Base-by-base conservation (phyloP, 2,888 invertebrate species). In the Drosophila peninsularis region DNA sequence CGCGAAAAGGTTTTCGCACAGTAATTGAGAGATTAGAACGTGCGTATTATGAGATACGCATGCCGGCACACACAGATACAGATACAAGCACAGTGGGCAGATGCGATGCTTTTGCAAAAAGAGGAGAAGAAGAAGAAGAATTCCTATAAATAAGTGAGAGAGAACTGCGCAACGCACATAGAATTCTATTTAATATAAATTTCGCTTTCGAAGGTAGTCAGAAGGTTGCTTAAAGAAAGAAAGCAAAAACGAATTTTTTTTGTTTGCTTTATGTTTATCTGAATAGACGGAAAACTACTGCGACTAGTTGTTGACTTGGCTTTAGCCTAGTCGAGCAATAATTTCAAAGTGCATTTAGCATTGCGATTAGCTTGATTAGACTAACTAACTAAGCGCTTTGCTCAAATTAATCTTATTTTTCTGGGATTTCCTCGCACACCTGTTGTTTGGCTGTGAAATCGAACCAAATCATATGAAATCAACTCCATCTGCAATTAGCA, bases 1-100 rank as follows among this genome's bases (percentile, higher is more conserved):
- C 1, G 64, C 55, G 41, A n/a, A 58, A 42, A 61, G 42, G 42
- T 58, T 44, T 58, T 41, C n/a, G 54, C 32, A 17, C 39, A 47
- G 34, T 44, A 67, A 67, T 67, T 63, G 42, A 71, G 72, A 81
- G 78, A 81, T 86, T 78, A 74, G 70, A 70, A 75, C 80, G 55
- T 71, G 62, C 60, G 80, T 55, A 68, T 62, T 52, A 42, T 58
- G 54, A 72, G 52, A 62, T 62, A 70, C 83, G 74, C 68, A 64
- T 68, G 56, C 64, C 52, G 61, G 62, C 67, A 66, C 55, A 56
- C 37, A 58, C n/a, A 69, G 32, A 61, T 34, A 34, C 61, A 19
- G 10, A 53, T 27, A 56, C 42, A 47, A 13, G 9, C 19, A 52
- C 47, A 44, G 45, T 70, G 49, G 49, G 37, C 17, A 19, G 27